Conservation (phyloP, 30 jellyfish, hydroid and myxozoan genomes). For the Chironex yamaguchii region DNA sequence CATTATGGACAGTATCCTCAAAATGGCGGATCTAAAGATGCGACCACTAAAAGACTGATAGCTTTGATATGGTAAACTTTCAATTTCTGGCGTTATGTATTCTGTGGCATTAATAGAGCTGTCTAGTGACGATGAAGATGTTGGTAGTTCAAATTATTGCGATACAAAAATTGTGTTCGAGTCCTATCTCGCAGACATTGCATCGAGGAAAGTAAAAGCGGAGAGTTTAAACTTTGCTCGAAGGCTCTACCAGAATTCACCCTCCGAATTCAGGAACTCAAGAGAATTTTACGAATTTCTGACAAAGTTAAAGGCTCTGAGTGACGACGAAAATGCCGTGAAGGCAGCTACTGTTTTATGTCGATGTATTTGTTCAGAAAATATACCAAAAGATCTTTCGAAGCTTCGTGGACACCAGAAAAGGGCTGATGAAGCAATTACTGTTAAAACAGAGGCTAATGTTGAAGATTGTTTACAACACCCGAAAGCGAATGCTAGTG, state of each 20-base stretch:
- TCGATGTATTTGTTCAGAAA: not conserved
- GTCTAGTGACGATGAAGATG: not conserved
- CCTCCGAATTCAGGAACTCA: not conserved
- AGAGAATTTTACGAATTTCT: not conserved
- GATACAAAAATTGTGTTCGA: not conserved
- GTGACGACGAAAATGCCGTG: not conserved
- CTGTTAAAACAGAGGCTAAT: no score
- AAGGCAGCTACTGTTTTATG: not conserved
- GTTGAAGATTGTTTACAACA: no score
- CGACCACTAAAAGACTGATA: not conserved
- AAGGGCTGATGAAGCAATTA: no score
- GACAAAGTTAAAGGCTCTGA: not conserved
- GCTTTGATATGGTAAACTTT: no score
- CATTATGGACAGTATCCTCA: no score
- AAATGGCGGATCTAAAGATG: not conserved
- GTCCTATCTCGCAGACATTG: no score
- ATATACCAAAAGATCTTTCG: not conserved
- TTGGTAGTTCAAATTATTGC: not conserved
- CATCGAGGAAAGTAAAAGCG: not conserved
- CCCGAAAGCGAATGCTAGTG: no score
- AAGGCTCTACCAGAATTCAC: not conserved
- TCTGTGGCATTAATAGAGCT: not conserved
- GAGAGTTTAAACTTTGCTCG: not conserved
- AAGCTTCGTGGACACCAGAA: no score
- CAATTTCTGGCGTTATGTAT: no score